Evolutionary conservation across 1,140 invertebrate genomes (phyloP), one percentile per base, ranked within the genome.

Genomic region (Heterodera schachtii): DNA sequence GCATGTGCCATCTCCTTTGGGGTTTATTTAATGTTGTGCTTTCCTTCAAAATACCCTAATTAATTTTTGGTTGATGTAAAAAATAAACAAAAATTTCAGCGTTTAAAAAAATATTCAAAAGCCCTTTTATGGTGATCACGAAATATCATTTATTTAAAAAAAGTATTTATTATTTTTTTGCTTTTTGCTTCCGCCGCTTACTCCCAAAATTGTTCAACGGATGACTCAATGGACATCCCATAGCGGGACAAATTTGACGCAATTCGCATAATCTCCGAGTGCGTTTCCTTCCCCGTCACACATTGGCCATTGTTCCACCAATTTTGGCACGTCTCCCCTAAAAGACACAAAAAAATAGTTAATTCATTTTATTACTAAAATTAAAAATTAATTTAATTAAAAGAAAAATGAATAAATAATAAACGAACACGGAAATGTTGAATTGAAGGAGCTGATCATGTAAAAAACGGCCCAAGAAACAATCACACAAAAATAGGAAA

Each of bases 391-490:
- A 21, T 43, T 41, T n/a, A 73, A 7, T 74, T 41, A 31, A n/a
- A 41, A 8, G 3, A 41, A 41, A 41, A 41, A 7, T 49, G n/a
- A 21, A 19, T 7, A 75, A n/a, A 16, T 4, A 64, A 75, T n/a
- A 47, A 3, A 9, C 52, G 19, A 41, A 78, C 96, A 98, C 2
- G 95, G 95, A 80, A 95, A 93, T 69, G 94, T 93, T 21, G 93
- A 92, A 87, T 93, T 93, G 89, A 97, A 96, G 4, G 95, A 95
- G 71, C 94, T 93, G 87, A 96, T 95, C 89, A 98, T 94, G 90
- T 97, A 98, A 91, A 95, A 97, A 81, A 97, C 93, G 16, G 94
- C 93, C 93, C 96, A 97, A 19, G 95, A 94, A 88, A 97, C 95
- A 16, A 98, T 96, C 74, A 97, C 94, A 90, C 95, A 96, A 90